phyloP scores from a whole-genome alignment of 1,140 invertebrate species.

The Atopsyche davidsoni region DNA sequence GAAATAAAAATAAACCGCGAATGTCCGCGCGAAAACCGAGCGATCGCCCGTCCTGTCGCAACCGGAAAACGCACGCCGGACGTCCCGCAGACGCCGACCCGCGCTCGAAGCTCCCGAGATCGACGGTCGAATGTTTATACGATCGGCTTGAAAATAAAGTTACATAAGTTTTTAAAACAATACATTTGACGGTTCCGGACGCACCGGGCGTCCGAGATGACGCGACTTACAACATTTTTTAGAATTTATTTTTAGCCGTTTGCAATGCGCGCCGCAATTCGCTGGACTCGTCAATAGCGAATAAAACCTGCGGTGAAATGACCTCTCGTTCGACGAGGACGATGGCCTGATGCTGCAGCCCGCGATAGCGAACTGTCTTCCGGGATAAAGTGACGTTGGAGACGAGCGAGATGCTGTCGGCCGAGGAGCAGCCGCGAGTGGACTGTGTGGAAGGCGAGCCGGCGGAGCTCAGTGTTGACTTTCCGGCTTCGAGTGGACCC shows the following conservation, averaged over 20 bases:
- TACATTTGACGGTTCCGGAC: constrained; percentile 7
- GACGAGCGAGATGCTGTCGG: neutral
- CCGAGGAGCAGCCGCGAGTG: constrained; percentile 10
- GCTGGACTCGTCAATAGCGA: constrained; percentile 14
- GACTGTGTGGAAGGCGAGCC: constrained; percentile 16
- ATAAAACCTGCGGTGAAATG: too few species aligned
- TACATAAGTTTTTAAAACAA: constrained; percentile 18
- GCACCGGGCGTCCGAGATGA: constrained; percentile 18
- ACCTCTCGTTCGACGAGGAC: neutral
- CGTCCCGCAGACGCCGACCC: neutral
- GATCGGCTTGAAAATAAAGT: too few species aligned
- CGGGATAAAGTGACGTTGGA: constrained; percentile 9
- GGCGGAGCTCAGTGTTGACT: constrained; percentile 10
- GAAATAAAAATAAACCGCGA: too few species aligned
- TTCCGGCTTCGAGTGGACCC: constrained; percentile 11
- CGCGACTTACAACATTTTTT: constrained; percentile 21
- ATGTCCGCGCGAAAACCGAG: neutral
- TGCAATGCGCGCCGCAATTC: constrained; percentile 20
- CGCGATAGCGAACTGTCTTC: neutral
- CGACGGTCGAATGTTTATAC: neutral
- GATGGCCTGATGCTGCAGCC: neutral
- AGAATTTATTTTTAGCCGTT: constrained; percentile 19
- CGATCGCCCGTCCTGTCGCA: neutral
- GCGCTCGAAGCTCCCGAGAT: neutral
- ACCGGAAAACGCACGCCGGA: neutral